These are phyloP conservation scores for Adrianichthys oophorus DNA, from an alignment of 2,797 vertebrate genomes.

Conservation along the genomic window DNA sequence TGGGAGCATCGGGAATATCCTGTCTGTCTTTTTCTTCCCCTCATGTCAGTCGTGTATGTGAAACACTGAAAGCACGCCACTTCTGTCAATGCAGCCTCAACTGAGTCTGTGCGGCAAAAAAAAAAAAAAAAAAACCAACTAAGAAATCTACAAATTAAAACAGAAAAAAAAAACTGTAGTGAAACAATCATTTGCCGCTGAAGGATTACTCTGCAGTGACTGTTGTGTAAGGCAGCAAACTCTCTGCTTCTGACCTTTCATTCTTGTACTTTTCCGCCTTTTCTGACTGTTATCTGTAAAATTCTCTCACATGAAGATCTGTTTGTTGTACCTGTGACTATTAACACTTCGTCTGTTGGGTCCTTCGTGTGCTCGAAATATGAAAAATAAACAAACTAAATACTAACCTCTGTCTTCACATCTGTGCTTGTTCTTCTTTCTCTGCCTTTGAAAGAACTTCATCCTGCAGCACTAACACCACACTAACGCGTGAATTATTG, in stretches of 20 bases:
- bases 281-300: conserved; percentile 71
- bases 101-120: conserved; percentile 25
- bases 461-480: conserved; percentile 41
- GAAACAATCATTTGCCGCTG: conserved; percentile 32
- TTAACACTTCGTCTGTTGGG: conserved; percentile 75
- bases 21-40: neutral
- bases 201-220: conserved; percentile 47
- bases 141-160: too few species aligned
- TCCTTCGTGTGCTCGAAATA: conserved; percentile 73
- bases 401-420: conserved; percentile 65
- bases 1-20: neutral
- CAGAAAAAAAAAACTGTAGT: neutral
- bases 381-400: conserved; percentile 79
- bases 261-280: conserved; percentile 66
- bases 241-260: conserved; percentile 75
- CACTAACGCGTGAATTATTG: neutral
- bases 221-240: conserved; percentile 77
- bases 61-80: conserved; percentile 49
- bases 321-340: conserved; percentile 68
- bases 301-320: conserved; percentile 62
- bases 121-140: conserved; percentile 29
- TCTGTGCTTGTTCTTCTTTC: conserved; percentile 28
- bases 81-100: conserved; percentile 29
- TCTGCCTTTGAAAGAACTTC: conserved; percentile 28
- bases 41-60: conserved; percentile 10